These are phyloP conservation scores for Merodon equestris DNA, from an alignment of 2,888 invertebrate species.

Conservation along the genomic window DNA sequence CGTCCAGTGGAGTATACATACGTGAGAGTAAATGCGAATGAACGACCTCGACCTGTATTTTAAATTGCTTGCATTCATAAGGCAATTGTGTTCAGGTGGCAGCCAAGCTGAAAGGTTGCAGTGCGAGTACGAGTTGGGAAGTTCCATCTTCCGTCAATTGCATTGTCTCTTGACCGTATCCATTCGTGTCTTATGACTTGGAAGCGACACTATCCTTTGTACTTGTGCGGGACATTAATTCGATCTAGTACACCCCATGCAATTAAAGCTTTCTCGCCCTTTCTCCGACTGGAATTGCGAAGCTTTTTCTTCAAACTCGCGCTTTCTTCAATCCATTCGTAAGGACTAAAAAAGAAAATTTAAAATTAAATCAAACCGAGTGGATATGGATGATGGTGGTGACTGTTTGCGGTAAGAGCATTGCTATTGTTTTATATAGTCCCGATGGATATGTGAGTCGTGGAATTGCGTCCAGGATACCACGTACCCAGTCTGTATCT, in stretches of 20 bases:
- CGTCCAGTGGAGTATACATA: conserved; percentile 42
- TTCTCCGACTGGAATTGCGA: conserved; percentile 35
- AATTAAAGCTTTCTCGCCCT: conserved; percentile 45
- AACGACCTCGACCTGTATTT: conserved; percentile 73
- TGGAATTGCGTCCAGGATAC: conserved; percentile 39
- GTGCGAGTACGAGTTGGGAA: conserved; percentile 17
- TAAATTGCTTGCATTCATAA: conserved; percentile 49
- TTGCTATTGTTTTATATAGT: conserved; percentile 9
- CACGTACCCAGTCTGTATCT: conserved; percentile 45
- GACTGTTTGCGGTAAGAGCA: conserved; percentile 20
- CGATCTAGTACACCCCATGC: conserved; percentile 53
- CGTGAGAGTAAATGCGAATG: conserved; percentile 69
- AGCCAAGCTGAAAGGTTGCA: conserved; percentile 6
- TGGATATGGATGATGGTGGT: conserved; percentile 15
- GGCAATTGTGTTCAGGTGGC: conserved; percentile 47
- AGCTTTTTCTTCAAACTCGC: conserved; percentile 35
- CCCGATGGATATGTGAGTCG: too few species aligned
- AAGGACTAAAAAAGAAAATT: conserved; percentile 25
- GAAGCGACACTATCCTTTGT: conserved; percentile 48
- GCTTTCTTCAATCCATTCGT: conserved; percentile 12
- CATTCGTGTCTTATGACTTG: conserved; percentile 55
- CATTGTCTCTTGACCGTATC: conserved; percentile 35
- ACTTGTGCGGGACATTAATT: conserved; percentile 29
- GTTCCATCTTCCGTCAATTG: conserved; percentile 54
- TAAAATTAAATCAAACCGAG: conserved; percentile 4